Percentiles rank a stretch among this genome's conserved stretches.
Evolutionary conservation across 2,888 invertebrate species (phyloP).

Genomic region (Philonicus albiceps): DNA sequence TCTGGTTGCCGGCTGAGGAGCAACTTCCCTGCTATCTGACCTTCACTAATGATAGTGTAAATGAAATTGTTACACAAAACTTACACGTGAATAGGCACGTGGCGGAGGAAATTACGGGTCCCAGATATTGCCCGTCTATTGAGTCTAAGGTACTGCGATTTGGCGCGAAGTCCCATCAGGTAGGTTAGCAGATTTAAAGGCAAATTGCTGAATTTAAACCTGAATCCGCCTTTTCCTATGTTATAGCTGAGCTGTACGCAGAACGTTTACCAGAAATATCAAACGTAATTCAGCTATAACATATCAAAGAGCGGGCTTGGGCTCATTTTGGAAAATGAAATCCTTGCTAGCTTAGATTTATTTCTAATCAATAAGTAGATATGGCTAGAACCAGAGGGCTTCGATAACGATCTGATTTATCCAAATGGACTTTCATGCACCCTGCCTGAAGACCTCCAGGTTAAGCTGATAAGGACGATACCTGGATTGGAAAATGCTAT

Average conservation of each 20-base stretch:
- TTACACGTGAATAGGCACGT: conserved; percentile 81
- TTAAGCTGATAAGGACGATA: conserved; percentile 72
- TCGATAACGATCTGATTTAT: conserved; percentile 78
- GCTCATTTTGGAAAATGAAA: too few species aligned
- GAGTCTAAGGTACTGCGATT: conserved; percentile 85
- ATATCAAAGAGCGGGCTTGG: too few species aligned
- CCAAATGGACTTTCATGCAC: conserved; percentile 89
- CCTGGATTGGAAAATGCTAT: conserved; percentile 78
- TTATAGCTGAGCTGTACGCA: too few species aligned
- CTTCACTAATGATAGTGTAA: conserved; percentile 71
- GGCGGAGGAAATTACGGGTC: conserved; percentile 76
- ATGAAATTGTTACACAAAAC: conserved; percentile 74
- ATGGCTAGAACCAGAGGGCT: conserved; percentile 90
- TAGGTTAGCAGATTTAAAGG: conserved; percentile 43
- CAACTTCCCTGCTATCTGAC: conserved; percentile 76
- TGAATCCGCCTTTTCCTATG: neutral
- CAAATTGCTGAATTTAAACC: neutral
- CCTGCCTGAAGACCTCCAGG: conserved; percentile 78
- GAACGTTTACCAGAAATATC: too few species aligned
- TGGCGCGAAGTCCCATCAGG: conserved; percentile 70
- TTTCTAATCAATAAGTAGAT: conserved; percentile 57
- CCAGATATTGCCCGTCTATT: conserved; percentile 87
- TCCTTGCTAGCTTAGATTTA: neutral
- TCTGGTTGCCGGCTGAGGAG: conserved; percentile 79
- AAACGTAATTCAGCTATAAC: too few species aligned